Conservation (phyloP, 2,113 vertebrate genomes). For the Cyprinus carpio region DNA sequence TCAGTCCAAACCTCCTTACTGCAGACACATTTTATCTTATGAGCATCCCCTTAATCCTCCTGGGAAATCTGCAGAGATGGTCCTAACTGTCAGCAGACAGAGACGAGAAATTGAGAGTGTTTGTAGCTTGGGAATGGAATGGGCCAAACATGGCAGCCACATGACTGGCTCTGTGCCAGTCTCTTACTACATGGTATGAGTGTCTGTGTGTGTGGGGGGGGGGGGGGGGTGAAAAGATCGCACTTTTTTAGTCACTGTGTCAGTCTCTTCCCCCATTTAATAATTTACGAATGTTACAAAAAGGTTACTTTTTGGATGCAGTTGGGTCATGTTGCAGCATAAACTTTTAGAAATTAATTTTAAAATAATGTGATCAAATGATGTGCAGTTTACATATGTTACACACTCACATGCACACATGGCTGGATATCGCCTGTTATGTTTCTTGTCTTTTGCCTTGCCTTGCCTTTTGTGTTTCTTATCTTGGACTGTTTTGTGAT, state of each 20-base stretch:
- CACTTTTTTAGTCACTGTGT: too few relatives aligned
- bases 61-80: conserved; percentile 74
- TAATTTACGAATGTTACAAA: neutral
- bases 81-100: conserved; percentile 64
- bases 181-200: neutral
- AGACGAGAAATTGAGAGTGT: neutral
- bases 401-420: too few relatives aligned
- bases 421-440: too few relatives aligned
- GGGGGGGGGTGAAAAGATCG: too few relatives aligned
- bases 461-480: too few relatives aligned
- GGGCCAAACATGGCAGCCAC: neutral
- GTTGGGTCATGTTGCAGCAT: neutral
- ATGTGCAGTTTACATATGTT: neutral
- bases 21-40: conserved; percentile 72
- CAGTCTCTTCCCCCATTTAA: too few relatives aligned
- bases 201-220: conserved; percentile 22
- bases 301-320: neutral
- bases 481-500: too few relatives aligned
- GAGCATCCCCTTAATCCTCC: conserved; percentile 64
- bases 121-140: neutral
- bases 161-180: neutral
- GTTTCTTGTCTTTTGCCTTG: too few relatives aligned
- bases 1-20: conserved; percentile 59
- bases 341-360: neutral
- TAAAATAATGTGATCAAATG: neutral